A percentile compares a stretch with the other conserved stretches of the same genome.
Conservation (phyloP, 1,140 invertebrate genomes). For the Dolichoris vasculosae region DNA sequence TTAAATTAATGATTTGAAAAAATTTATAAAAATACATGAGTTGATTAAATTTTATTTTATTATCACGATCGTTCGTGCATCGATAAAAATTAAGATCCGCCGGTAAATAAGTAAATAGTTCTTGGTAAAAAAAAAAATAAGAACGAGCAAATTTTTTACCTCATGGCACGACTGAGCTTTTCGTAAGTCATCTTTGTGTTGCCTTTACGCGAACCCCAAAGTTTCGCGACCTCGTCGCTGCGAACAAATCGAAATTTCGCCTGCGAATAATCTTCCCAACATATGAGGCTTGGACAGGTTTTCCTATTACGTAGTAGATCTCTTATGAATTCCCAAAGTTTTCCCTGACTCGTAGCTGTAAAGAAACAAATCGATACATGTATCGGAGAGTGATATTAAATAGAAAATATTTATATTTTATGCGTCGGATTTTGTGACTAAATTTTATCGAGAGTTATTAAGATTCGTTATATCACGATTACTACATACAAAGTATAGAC, state of each 20-base stretch:
- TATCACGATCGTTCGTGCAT: too few species aligned
- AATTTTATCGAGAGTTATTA: neutral
- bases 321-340: slow-evolving; percentile 87
- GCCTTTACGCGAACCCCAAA: slow-evolving; percentile 91
- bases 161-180: slow-evolving; percentile 94
- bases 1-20: too few species aligned
- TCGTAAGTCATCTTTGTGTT: slow-evolving; percentile 96
- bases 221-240: slow-evolving; percentile 90
- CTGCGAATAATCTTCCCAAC: slow-evolving; percentile 90
- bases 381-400: neutral
- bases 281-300: slow-evolving; percentile 87
- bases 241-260: slow-evolving; percentile 93
- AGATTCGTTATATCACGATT: neutral
- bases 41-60: too few species aligned
- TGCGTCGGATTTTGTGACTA: neutral
- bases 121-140: slow-evolving; percentile 7
- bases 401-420: neutral
- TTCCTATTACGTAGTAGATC: slow-evolving; percentile 84
- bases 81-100: too few species aligned
- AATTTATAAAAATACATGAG: too few species aligned
- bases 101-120: too few species aligned
- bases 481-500: neutral
- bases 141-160: slow-evolving; percentile 75
- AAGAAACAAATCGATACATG: neutral
- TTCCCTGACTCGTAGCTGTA: slow-evolving; percentile 79